Evolutionary conservation across 1,140 invertebrate species (phyloP), one percentile per base, ranked within the genome.

Genomic region (Trialeurodes vaporariorum): DNA sequence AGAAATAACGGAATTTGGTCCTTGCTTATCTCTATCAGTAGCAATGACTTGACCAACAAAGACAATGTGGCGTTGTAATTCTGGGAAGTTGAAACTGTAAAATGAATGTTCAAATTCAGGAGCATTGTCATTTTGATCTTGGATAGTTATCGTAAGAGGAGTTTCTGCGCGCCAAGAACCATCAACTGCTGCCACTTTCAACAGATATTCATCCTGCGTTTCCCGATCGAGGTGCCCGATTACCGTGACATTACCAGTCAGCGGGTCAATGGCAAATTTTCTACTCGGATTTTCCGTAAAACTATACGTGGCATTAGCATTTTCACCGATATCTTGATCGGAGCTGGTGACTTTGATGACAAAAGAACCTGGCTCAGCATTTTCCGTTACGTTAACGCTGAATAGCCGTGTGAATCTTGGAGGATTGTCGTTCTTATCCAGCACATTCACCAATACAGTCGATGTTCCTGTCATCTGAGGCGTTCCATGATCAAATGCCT

Each of bases 361-460:
- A 78, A 96, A 96, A 1, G 92, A 89, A 1, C 93, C 94, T 59
- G 96, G 85, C 70, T 92, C 90, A 0, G 92, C 86, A 79, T 98
- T 97, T 81, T 98, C 96, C 0, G 94, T 96, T 0, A 98, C 92
- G 75, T 96, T 96, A 0, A 94, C 91, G 73, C 90, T 94, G 76
- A 96, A 97, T 0, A 96, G 78, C 62, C 93, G 80, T 0, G 93
- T 96, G 76, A 98, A 98, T 69, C 90, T 83, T 0, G 95, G 94
- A 12, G 92, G 91, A 78, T 96, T 96, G 77, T 98, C 95, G 79
- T 98, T 98, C 77, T 94, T 94, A 75, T 98, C 94, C 22, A 89
- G 76, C 21, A 98, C 86, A 2, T 86, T 90, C 0, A 98, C 82
- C 21, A 92, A 74, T 0, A 98, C 89, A 27, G 90, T 93, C 0